A percentile compares a stretch with the other conserved stretches of the same genome.
Conservation (phyloP, 2,888 invertebrate genomes). For the Agapetus fuscipes region DNA sequence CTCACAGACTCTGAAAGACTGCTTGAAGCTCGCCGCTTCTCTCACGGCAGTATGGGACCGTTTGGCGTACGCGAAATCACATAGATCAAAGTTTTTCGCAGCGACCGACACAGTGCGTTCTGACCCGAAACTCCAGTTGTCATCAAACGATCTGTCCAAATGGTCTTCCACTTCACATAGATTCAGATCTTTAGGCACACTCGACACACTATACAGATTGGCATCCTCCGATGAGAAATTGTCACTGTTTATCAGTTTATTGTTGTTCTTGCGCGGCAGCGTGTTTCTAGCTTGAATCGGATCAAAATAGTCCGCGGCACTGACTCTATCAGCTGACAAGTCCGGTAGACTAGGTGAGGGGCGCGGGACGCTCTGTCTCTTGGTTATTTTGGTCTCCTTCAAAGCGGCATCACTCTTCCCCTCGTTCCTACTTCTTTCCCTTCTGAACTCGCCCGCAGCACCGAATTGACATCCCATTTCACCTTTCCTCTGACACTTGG, state of each 20-base stretch:
- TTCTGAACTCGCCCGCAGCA: conserved; percentile 18
- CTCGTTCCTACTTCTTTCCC: conserved; percentile 25
- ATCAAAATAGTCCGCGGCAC: conserved; percentile 23
- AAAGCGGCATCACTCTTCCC: conserved; percentile 11
- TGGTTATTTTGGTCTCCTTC: conserved; percentile 12
- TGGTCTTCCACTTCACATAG: conserved; percentile 42
- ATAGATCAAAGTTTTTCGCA: conserved; percentile 33
- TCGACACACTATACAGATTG: conserved; percentile 35
- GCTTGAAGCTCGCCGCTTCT: conserved; percentile 39
- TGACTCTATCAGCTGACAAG: conserved; percentile 33
- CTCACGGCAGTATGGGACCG: conserved; percentile 23
- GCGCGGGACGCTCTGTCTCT: conserved; percentile 3
- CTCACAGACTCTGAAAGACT: conserved; percentile 39
- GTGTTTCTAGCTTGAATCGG: conserved; percentile 19
- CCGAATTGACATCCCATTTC: conserved; percentile 22
- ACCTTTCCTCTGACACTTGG: conserved; percentile 18
- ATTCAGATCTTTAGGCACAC: conserved; percentile 59
- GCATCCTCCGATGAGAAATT: conserved; percentile 17
- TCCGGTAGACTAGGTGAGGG: conserved; percentile 29
- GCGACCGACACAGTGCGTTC: conserved; percentile 26
- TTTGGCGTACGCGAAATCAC: conserved; percentile 25
- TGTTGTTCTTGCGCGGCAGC: conserved; percentile 15
- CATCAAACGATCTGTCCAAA: conserved; percentile 24
- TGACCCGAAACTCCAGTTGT: conserved; percentile 22
- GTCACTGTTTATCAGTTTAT: no score